A percentile compares a stretch with the other conserved stretches of the same genome.
Evolutionary conservation across 1,140 invertebrate species (phyloP).

Genomic region (Alviniconcha marisindica): DNA sequence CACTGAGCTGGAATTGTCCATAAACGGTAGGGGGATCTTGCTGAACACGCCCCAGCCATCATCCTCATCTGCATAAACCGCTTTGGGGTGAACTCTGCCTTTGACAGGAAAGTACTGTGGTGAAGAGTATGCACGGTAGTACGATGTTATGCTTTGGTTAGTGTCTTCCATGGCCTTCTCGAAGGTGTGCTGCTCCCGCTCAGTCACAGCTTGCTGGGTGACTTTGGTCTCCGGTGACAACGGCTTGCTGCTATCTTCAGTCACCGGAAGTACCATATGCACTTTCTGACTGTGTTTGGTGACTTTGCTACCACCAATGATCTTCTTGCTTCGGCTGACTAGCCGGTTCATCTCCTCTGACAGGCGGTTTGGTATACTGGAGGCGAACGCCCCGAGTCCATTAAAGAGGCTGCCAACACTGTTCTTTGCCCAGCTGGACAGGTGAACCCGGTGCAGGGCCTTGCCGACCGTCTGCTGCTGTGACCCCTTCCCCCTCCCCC

Average conservation of each 20-base stretch:
- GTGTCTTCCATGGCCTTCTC: slow-evolving; percentile 31
- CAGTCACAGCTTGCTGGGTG: background rate
- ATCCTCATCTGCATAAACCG: slow-evolving; percentile 6
- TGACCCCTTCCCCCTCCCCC: background rate
- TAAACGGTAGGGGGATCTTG: slow-evolving; percentile 10
- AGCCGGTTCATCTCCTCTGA: slow-evolving; percentile 18
- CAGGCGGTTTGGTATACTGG: background rate
- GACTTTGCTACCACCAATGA: background rate
- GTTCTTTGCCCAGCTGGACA: slow-evolving; percentile 7
- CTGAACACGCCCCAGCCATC: slow-evolving; percentile 20
- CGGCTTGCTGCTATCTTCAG: background rate
- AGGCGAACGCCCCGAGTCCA: background rate
- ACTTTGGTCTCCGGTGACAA: background rate
- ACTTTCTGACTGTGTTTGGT: background rate
- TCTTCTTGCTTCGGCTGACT: background rate
- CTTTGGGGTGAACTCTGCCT: background rate
- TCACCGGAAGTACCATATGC: background rate
- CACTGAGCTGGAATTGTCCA: slow-evolving; percentile 7
- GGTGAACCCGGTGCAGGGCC: slow-evolving; percentile 16
- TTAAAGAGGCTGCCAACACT: background rate
- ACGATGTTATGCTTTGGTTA: background rate
- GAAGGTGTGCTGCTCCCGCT: slow-evolving; percentile 17
- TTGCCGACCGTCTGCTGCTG: slow-evolving; percentile 4
- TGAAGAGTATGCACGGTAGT: background rate
- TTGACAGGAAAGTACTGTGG: background rate